Evolutionary conservation across 2,888 invertebrate species (phyloP).

Genomic region (Melanargia galathea): DNA sequence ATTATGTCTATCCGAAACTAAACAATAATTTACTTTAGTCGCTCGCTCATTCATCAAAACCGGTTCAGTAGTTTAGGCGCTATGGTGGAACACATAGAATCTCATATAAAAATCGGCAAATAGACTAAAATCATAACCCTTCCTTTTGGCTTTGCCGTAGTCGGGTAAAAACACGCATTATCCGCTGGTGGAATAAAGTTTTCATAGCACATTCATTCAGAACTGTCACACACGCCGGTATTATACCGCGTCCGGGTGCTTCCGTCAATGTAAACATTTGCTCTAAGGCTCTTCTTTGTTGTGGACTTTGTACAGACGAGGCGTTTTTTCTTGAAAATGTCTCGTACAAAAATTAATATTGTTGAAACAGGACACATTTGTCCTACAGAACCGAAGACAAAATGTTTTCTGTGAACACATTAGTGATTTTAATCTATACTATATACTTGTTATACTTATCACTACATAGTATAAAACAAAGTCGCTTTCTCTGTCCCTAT

Average conservation of each 20-base stretch:
- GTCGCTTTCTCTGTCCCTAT: too few species aligned
- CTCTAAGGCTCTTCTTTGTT: slow-evolving; percentile 15
- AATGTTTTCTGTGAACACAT: background rate
- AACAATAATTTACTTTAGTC: too few species aligned
- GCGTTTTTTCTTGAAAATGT: slow-evolving; percentile 1
- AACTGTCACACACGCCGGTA: slow-evolving; percentile 7
- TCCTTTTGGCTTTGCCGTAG: too few species aligned
- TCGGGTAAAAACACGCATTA: slow-evolving; percentile 3
- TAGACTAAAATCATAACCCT: too few species aligned
- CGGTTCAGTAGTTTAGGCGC: too few species aligned
- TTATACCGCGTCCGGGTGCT: slow-evolving; percentile 6
- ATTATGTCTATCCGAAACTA: too few species aligned
- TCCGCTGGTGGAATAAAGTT: background rate
- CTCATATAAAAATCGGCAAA: too few species aligned
- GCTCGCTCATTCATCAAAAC: too few species aligned
- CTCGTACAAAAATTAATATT: background rate
- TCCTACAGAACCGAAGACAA: background rate
- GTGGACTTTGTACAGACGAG: slow-evolving; percentile 3
- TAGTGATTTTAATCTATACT: too few species aligned
- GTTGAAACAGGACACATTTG: background rate
- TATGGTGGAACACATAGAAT: too few species aligned
- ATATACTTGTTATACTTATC: too few species aligned
- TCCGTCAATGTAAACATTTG: slow-evolving; percentile 16
- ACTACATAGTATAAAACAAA: too few species aligned
- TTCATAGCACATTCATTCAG: slow-evolving; percentile 4